Percentiles rank a stretch among this genome's conserved stretches.
These are phyloP conservation scores for Diplodus sargus DNA, from an alignment of 2,797 vertebrate species.

Conservation along the genomic window DNA sequence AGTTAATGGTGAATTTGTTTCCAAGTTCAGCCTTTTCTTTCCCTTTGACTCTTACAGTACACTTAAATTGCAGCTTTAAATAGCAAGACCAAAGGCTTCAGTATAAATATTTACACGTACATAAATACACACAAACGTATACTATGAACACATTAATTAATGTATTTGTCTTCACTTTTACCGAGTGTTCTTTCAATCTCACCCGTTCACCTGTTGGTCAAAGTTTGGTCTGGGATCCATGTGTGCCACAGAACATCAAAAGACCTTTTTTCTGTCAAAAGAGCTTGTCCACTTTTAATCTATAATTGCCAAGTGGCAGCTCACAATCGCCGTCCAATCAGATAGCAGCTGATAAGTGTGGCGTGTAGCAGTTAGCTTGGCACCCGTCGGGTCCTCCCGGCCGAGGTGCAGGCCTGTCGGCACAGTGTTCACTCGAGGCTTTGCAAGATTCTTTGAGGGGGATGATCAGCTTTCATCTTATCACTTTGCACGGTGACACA, in stretches of 20 bases:
- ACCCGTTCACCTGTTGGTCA: conserved; percentile 27
- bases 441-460: conserved; percentile 56
- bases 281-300: conserved; percentile 64
- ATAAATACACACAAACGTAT: not conserved
- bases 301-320: conserved; percentile 62
- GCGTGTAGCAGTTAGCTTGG: conserved; percentile 76
- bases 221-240: conserved; percentile 26
- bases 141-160: not conserved
- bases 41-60: not conserved
- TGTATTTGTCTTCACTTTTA: conserved; percentile 8
- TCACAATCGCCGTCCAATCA: conserved; percentile 67
- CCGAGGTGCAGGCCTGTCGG: conserved; percentile 50
- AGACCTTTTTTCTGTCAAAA: conserved; percentile 35
- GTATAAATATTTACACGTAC: not conserved
- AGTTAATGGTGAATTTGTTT: not conserved
- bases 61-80: not conserved
- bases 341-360: conserved; percentile 75
- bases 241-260: conserved; percentile 64
- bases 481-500: conserved; percentile 79
- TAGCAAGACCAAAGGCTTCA: not conserved
- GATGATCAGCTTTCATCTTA: conserved; percentile 79
- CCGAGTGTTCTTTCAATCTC: conserved; percentile 27
- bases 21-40: not conserved
- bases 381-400: conserved; percentile 48
- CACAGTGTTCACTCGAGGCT: conserved; percentile 41